These are phyloP conservation scores for Rhopalosiphum maidis DNA, from an alignment of 1,140 invertebrate species.

Conservation along the genomic window DNA sequence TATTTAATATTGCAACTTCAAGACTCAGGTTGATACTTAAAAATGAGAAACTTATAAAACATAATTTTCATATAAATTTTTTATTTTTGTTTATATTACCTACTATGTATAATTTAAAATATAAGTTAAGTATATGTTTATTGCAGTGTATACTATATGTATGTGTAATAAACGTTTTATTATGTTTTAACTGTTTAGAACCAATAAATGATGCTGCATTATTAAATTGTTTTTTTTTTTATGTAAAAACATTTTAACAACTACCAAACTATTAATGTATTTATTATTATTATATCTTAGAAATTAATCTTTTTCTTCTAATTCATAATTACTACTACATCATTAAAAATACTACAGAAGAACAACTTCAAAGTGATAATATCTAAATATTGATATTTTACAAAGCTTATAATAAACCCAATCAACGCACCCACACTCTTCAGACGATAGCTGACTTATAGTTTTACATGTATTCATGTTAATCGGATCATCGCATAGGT, in stretches of 20 bases:
- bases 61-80: background rate
- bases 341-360: background rate
- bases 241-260: background rate
- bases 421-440: background rate
- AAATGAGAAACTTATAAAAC: background rate
- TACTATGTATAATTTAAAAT: background rate
- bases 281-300: background rate
- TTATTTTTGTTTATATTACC: background rate
- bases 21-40: background rate
- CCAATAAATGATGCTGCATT: background rate
- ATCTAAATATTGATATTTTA: conserved; percentile 8
- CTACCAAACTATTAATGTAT: background rate
- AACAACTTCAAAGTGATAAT: conserved; percentile 11
- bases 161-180: background rate
- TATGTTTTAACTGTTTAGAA: background rate
- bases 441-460: background rate
- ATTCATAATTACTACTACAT: background rate
- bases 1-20: background rate
- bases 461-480: background rate
- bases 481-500: background rate
- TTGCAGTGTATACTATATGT: background rate
- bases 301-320: background rate
- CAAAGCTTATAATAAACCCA: background rate
- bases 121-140: background rate
- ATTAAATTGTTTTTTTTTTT: background rate